phyloP scores from a whole-genome alignment of 2,888 invertebrate species.

The Leptopilina myrica region DNA sequence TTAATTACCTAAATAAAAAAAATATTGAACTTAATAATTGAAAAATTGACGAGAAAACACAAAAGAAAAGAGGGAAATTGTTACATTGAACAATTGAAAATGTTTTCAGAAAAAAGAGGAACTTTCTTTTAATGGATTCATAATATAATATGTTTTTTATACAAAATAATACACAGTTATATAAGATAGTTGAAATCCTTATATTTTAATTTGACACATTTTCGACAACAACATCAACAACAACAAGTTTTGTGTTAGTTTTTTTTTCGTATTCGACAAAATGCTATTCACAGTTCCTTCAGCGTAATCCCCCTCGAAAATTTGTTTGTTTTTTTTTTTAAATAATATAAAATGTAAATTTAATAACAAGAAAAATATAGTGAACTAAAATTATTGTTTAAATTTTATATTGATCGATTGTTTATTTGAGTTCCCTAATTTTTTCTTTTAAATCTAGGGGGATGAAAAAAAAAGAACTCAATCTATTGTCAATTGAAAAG shows the following conservation, averaged over 20 bases:
- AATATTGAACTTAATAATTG: no score
- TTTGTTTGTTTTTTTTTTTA: background rate
- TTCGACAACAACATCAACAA: constrained; percentile 73
- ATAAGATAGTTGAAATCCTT: constrained; percentile 69
- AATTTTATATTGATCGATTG: constrained; percentile 13
- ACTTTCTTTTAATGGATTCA: constrained; percentile 30
- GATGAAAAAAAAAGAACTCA: no score
- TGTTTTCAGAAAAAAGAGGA: background rate
- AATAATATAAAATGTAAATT: constrained; percentile 22
- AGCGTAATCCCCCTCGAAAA: background rate
- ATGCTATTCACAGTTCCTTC: constrained; percentile 38
- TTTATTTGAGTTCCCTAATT: background rate
- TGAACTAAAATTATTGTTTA: constrained; percentile 20
- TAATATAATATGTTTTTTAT: constrained; percentile 50
- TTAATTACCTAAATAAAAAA: no score
- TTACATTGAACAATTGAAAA: no score
- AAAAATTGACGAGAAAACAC: no score
- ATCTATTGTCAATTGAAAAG: background rate
- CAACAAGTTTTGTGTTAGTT: constrained; percentile 65
- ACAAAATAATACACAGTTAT: constrained; percentile 43
- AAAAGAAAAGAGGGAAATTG: no score
- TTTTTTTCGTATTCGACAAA: constrained; percentile 43
- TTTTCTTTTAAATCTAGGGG: background rate
- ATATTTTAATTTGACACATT: constrained; percentile 75
- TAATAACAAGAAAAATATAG: constrained; percentile 25